These are phyloP conservation scores for Rhinoptilus africanus DNA, from an alignment of 2,113 vertebrate species.

Conservation along the genomic window DNA sequence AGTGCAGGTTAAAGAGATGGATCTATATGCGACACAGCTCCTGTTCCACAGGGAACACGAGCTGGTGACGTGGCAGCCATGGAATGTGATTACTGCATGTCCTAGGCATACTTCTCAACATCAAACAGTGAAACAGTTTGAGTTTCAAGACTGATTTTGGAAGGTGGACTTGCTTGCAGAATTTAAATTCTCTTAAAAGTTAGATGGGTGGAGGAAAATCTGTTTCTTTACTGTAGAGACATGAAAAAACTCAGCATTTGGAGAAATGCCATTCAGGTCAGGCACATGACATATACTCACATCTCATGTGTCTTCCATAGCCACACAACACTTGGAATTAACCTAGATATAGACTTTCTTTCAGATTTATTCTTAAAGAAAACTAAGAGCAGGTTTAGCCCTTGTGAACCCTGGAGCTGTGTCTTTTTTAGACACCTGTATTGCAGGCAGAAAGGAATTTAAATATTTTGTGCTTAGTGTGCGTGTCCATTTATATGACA, in stretches of 20 bases:
- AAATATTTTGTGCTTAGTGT: neutral
- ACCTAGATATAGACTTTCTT: neutral
- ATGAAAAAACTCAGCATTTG: neutral
- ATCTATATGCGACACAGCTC: neutral
- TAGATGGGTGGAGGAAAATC: neutral
- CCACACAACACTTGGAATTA: rapidly evolving
- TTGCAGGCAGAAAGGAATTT: neutral
- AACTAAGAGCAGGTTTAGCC: neutral
- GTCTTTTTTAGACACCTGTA: neutral
- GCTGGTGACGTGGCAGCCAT: neutral
- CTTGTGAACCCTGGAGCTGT: neutral
- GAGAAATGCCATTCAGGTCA: neutral
- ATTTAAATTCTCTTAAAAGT: neutral
- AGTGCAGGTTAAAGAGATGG: neutral
- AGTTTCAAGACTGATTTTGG: neutral
- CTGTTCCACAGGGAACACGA: neutral
- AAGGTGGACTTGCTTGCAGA: neutral
- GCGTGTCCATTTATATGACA: neutral
- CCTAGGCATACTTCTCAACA: neutral
- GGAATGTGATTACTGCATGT: neutral
- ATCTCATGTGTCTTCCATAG: neutral
- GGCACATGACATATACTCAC: neutral
- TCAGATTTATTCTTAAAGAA: neutral
- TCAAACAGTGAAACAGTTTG: neutral
- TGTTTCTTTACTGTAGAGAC: neutral